Evolutionary conservation across 2,888 invertebrate genomes (phyloP).

Genomic region (Lottia scabra): DNA sequence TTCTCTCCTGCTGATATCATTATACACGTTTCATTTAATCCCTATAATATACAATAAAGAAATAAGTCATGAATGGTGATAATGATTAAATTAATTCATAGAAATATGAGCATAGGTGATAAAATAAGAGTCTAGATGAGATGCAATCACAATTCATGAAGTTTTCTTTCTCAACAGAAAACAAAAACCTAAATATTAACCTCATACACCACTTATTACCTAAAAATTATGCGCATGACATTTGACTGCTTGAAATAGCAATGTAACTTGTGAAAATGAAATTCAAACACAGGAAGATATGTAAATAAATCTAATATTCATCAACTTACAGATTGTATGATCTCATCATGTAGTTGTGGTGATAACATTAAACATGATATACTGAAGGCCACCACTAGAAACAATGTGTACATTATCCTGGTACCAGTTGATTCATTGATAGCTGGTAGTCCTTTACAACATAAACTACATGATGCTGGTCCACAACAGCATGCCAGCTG

Average conservation of each 20-base stretch:
- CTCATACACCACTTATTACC: no score
- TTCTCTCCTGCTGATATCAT: slow-evolving; percentile 60
- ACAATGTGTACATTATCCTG: slow-evolving; percentile 68
- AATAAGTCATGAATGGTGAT: no score
- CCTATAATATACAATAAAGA: slow-evolving; percentile 39
- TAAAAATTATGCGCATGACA: no score
- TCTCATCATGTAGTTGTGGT: slow-evolving; percentile 49
- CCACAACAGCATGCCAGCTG: slow-evolving; percentile 70
- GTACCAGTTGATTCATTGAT: slow-evolving; percentile 70
- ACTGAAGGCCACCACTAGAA: slow-evolving; percentile 63
- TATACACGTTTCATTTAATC: slow-evolving; percentile 67
- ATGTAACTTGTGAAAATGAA: no score
- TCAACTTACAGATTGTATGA: slow-evolving; percentile 49
- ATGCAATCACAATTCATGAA: no score
- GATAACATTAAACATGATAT: slow-evolving; percentile 69
- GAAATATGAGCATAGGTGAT: no score
- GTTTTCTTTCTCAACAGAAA: no score
- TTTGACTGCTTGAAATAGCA: no score
- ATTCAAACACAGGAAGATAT: neutral
- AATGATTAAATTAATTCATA: no score
- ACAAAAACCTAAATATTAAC: no score
- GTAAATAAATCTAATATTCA: no score
- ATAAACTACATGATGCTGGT: slow-evolving; percentile 67
- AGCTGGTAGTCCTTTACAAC: slow-evolving; percentile 65
- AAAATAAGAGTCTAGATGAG: no score